These are phyloP conservation scores for Tragelaphus imberbis DNA, from an alignment of 2,113 vertebrate species.

Conservation along the genomic window DNA sequence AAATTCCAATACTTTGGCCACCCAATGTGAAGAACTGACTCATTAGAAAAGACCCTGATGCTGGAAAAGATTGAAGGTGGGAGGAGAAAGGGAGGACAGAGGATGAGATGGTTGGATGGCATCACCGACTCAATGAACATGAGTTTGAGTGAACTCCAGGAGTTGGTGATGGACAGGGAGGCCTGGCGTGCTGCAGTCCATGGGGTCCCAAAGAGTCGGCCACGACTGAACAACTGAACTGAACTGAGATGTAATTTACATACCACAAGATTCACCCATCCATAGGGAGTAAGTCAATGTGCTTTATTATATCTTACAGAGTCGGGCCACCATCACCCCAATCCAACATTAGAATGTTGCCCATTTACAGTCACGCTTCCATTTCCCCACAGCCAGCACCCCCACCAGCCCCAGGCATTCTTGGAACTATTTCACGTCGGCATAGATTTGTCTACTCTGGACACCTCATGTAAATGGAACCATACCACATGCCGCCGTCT, in stretches of 20 bases:
- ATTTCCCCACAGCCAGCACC: rapidly evolving
- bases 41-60: neutral
- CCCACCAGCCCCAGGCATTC: too few species aligned
- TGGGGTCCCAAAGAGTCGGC: neutral
- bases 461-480: neutral
- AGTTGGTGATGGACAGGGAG: neutral
- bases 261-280: neutral
- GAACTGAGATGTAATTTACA: neutral
- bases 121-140: neutral
- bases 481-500: neutral
- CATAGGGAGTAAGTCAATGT: neutral
- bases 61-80: neutral
- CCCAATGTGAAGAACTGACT: neutral
- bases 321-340: neutral
- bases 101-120: neutral
- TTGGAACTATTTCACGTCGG: neutral
- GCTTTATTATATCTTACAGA: neutral
- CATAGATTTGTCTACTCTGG: neutral
- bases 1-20: neutral
- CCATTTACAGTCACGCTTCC: neutral
- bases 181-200: neutral
- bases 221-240: neutral
- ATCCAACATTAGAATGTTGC: neutral
- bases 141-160: rapidly evolving
- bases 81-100: neutral